A percentile compares a stretch with the other conserved stretches of the same genome.
phyloP scores from a whole-genome alignment of 2,888 invertebrate genomes.

The Tholera decimalis region DNA sequence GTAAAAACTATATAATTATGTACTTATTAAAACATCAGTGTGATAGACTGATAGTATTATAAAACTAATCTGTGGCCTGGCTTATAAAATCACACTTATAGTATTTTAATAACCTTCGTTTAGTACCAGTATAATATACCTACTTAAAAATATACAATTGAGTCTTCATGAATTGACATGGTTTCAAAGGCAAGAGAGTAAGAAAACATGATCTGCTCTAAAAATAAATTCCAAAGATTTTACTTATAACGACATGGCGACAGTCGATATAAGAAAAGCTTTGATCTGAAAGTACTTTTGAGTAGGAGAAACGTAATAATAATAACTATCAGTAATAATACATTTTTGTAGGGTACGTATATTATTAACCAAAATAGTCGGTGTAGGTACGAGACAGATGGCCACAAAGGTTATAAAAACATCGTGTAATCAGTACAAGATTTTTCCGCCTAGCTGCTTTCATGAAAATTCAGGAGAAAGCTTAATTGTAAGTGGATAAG shows the following conservation, averaged over 20 bases:
- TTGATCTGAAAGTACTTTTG: conserved; percentile 5
- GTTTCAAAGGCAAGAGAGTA: neutral
- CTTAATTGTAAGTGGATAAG: conserved; percentile 13
- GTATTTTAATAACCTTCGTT: too few relatives aligned
- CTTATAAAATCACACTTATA: too few relatives aligned
- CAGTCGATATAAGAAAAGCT: neutral
- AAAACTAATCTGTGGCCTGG: too few relatives aligned
- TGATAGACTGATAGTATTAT: too few relatives aligned
- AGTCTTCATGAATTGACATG: conserved; percentile 5
- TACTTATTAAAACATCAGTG: too few relatives aligned
- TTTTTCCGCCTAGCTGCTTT: neutral
- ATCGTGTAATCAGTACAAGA: neutral
- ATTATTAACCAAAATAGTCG: conserved; percentile 8
- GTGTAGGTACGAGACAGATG: neutral
- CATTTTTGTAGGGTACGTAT: neutral
- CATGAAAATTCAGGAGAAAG: conserved; percentile 20
- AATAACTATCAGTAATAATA: too few relatives aligned
- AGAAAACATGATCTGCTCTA: conserved; percentile 11
- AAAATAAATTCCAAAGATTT: neutral
- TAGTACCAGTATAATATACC: too few relatives aligned
- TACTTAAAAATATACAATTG: too few relatives aligned
- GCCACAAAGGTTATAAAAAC: conserved; percentile 3
- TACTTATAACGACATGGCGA: neutral
- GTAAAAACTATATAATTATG: too few relatives aligned
- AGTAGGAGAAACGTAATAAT: neutral